Evolutionary conservation across 2,888 invertebrate genomes (phyloP).

Genomic region (Ditula angustiorana): DNA sequence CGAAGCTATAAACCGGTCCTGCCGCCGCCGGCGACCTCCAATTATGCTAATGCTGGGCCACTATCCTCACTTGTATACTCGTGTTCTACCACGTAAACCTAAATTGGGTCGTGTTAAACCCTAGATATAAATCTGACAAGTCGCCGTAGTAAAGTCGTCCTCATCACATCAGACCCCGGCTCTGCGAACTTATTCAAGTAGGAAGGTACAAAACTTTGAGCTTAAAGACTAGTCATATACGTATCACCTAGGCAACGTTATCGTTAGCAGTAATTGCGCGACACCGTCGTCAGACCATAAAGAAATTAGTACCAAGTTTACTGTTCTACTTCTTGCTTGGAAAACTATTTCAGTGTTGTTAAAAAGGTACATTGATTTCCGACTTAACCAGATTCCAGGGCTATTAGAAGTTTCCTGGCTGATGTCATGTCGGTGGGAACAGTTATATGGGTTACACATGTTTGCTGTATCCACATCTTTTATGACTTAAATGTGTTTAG

Average conservation of each 20-base stretch:
- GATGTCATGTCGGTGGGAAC: conserved; percentile 37
- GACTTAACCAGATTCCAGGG: conserved; percentile 24
- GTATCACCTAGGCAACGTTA: neutral
- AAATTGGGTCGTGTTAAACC: conserved; percentile 44
- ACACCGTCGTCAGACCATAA: conserved; percentile 4
- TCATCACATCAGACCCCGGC: no score
- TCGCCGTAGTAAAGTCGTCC: no score
- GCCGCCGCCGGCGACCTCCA: conserved; percentile 69
- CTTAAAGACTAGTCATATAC: no score
- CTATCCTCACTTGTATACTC: conserved; percentile 54
- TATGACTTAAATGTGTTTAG: conserved; percentile 34
- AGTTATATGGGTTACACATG: conserved; percentile 39
- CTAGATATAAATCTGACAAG: no score
- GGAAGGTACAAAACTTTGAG: no score
- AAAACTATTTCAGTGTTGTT: conserved; percentile 14
- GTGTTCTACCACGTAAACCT: conserved; percentile 43
- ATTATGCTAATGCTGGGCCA: conserved; percentile 73
- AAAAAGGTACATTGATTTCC: conserved; percentile 20
- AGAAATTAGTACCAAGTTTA: conserved; percentile 12
- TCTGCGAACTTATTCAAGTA: no score
- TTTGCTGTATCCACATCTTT: conserved; percentile 31
- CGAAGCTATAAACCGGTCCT: conserved; percentile 71
- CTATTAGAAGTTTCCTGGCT: conserved; percentile 38
- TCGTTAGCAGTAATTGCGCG: neutral
- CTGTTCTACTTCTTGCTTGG: neutral